phyloP scores from a whole-genome alignment of 2,113 vertebrate genomes.

The Limnothrissa miodon region DNA sequence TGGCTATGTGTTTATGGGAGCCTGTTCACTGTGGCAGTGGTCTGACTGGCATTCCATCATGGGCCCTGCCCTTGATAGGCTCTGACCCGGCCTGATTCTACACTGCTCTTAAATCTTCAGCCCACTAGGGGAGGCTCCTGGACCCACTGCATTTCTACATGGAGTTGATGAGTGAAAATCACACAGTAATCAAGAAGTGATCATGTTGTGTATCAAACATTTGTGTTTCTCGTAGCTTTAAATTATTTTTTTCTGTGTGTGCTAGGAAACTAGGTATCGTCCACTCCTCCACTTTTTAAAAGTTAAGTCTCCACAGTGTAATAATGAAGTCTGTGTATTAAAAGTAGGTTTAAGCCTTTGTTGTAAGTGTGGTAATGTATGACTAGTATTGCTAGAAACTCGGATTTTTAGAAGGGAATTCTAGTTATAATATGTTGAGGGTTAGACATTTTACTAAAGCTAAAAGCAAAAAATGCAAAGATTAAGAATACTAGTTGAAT shows the following conservation, averaged over 20 bases:
- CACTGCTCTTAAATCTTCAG: not conserved
- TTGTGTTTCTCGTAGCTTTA: too few species aligned
- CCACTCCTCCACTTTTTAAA: too few species aligned
- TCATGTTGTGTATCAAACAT: too few species aligned
- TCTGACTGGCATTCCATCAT: not conserved
- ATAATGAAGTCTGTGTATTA: too few species aligned
- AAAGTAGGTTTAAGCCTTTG: too few species aligned
- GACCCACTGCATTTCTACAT: not conserved
- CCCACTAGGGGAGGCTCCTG: not conserved
- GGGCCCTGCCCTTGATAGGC: not conserved
- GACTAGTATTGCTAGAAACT: not conserved
- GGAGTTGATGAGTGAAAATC: too few species aligned
- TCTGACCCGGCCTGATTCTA: not conserved
- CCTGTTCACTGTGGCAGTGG: not conserved
- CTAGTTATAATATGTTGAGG: not conserved
- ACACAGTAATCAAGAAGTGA: too few species aligned
- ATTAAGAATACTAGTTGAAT: too few species aligned
- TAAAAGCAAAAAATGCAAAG: not conserved
- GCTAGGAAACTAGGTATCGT: too few species aligned
- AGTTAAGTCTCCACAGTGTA: too few species aligned
- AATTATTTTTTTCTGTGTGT: too few species aligned
- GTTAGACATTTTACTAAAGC: not conserved
- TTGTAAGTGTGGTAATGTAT: too few species aligned
- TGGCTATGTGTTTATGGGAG: not conserved
- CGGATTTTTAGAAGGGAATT: not conserved